Conservation (phyloP, 1,140 invertebrate genomes). For the Glossosoma conforme region DNA sequence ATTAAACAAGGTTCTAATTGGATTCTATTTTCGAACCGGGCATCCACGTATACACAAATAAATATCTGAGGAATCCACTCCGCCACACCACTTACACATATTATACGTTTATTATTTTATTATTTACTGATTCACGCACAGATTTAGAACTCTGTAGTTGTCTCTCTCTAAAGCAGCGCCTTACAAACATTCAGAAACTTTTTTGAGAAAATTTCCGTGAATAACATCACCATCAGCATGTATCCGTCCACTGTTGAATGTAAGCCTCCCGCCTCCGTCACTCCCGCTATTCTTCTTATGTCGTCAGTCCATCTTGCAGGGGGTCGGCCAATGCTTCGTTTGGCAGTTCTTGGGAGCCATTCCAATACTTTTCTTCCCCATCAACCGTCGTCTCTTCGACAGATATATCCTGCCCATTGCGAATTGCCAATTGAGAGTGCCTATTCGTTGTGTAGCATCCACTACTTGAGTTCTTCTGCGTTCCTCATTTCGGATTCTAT, state of each 20-base stretch:
- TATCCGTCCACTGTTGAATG: too few species aligned
- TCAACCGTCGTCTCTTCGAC: too few species aligned
- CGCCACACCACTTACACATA: slow-evolving; percentile 24
- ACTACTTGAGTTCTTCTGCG: too few species aligned
- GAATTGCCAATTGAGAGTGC: too few species aligned
- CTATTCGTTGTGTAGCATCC: too few species aligned
- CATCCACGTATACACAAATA: slow-evolving; percentile 28
- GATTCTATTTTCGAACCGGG: slow-evolving; percentile 46
- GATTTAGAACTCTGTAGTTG: slow-evolving; percentile 21
- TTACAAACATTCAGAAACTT: background rate
- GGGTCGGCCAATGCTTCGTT: too few species aligned
- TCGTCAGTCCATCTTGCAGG: background rate
- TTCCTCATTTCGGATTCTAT: too few species aligned
- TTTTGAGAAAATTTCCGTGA: background rate
- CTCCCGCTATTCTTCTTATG: background rate
- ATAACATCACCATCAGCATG: too few species aligned
- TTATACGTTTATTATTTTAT: slow-evolving; percentile 32
- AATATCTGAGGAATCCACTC: slow-evolving; percentile 31
- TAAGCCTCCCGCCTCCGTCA: background rate
- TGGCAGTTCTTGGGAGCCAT: too few species aligned
- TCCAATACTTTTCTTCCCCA: too few species aligned
- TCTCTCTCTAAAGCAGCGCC: slow-evolving; percentile 1
- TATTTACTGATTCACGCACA: slow-evolving; percentile 28
- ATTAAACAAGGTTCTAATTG: slow-evolving; percentile 46
- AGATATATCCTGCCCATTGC: too few species aligned